These are phyloP conservation scores for Spinibarbus caldwelli DNA, from an alignment of 2,797 vertebrate species.

Conservation along the genomic window DNA sequence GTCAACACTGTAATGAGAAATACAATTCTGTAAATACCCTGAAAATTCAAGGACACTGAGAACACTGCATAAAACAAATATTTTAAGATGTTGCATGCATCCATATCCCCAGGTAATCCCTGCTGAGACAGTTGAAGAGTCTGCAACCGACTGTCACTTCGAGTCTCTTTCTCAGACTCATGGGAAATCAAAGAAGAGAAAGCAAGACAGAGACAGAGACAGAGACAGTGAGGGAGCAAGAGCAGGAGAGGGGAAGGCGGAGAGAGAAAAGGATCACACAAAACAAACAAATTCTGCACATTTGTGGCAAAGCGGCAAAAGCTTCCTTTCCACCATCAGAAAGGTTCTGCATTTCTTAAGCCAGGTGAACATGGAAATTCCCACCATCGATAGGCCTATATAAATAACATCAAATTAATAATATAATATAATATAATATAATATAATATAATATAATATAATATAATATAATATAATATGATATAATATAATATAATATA, in stretches of 20 bases:
- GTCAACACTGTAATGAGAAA: conserved; percentile 60
- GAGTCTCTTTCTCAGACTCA: conserved; percentile 61
- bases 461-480: conserved; percentile 1
- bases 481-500: conserved; percentile 6
- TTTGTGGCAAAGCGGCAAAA: conserved; percentile 68
- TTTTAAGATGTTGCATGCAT: conserved; percentile 63
- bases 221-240: conserved; percentile 13
- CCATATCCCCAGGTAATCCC: conserved; percentile 64
- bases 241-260: conserved; percentile 60
- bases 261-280: conserved; percentile 59
- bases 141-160: conserved; percentile 56
- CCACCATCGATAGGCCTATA: neutral
- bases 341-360: conserved; percentile 7
- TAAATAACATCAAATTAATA: neutral
- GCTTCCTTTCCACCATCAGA: conserved; percentile 65
- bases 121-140: conserved; percentile 36
- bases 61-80: conserved; percentile 69
- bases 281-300: conserved; percentile 63
- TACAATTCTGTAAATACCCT: conserved; percentile 70
- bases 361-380: conserved; percentile 58
- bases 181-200: conserved; percentile 71
- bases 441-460: conserved; percentile 1
- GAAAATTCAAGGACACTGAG: conserved; percentile 57
- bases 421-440: conserved; percentile 1
- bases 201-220: conserved; percentile 20